Conservation (phyloP, 2,888 invertebrate genomes). For the Nemotelus nigrinus region DNA sequence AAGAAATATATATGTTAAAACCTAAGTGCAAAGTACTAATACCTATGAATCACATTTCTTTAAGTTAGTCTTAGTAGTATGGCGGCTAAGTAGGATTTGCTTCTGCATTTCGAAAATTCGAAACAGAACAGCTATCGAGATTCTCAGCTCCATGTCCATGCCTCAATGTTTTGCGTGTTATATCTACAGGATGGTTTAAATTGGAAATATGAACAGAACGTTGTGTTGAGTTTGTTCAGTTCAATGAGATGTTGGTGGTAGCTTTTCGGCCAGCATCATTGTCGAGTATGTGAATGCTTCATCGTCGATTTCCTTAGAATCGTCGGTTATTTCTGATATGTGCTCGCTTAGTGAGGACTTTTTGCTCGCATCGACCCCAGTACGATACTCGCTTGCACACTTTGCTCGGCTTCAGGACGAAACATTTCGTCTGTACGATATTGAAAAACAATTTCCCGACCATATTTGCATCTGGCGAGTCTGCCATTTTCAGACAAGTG, state of each 20-base stretch:
- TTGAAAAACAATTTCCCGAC: slow-evolving; percentile 96
- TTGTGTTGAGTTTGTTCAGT: too few relatives aligned
- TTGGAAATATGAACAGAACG: neutral
- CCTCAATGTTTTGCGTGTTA: neutral
- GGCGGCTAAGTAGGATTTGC: neutral
- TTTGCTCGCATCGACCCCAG: slow-evolving; percentile 83
- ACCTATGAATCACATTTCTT: slow-evolving; percentile 39
- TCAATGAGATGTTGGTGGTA: too few relatives aligned
- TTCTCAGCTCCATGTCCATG: neutral
- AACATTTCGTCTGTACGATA: slow-evolving; percentile 93
- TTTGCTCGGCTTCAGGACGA: slow-evolving; percentile 81
- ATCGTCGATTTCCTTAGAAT: slow-evolving; percentile 56
- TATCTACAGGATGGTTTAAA: neutral
- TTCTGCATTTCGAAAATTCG: neutral
- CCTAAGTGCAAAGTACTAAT: slow-evolving; percentile 8
- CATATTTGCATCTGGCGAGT: slow-evolving; percentile 86
- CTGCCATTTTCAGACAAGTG: slow-evolving; percentile 88
- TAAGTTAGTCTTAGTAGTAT: slow-evolving; percentile 1
- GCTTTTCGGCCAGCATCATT: too few relatives aligned
- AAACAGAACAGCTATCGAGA: neutral
- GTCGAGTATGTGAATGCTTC: neutral
- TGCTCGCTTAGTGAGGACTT: slow-evolving; percentile 76
- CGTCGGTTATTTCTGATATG: slow-evolving; percentile 75
- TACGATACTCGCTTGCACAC: slow-evolving; percentile 80
- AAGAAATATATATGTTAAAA: too few relatives aligned